Percentiles rank a stretch among this genome's conserved stretches.
Evolutionary conservation across 2,797 vertebrate species (phyloP).

Genomic region (Balearica regulorum): DNA sequence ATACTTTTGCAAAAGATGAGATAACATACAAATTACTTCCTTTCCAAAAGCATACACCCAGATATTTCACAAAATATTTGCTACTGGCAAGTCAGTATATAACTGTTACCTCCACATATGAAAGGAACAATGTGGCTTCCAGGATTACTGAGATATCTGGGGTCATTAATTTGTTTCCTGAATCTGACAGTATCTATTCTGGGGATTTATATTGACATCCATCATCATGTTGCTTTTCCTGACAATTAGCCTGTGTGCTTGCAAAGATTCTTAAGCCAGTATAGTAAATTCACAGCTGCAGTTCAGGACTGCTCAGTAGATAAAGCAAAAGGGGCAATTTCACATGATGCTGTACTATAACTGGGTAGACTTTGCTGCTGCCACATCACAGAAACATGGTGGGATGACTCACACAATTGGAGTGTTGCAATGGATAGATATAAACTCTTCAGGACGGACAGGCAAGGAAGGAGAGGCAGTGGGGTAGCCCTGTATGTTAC

Average conservation of each 20-base stretch:
- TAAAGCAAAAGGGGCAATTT: background rate
- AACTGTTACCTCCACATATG: background rate
- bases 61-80: background rate
- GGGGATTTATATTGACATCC: background rate
- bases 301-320: background rate
- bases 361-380: background rate
- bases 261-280: background rate
- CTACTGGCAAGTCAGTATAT: background rate
- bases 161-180: background rate
- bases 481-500: too few relatives aligned
- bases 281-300: background rate
- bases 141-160: background rate
- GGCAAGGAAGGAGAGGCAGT: too few relatives aligned
- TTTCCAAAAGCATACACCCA: background rate
- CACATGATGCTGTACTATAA: background rate
- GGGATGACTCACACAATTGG: too few relatives aligned
- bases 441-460: too few relatives aligned
- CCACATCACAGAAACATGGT: too few relatives aligned
- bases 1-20: background rate
- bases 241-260: background rate
- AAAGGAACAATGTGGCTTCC: background rate
- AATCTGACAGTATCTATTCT: background rate
- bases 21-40: background rate
- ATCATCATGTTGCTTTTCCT: background rate
- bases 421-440: too few relatives aligned